Base-by-base conservation (phyloP, 2,797 vertebrate genomes). In the Toxotes lorentzi region DNA sequence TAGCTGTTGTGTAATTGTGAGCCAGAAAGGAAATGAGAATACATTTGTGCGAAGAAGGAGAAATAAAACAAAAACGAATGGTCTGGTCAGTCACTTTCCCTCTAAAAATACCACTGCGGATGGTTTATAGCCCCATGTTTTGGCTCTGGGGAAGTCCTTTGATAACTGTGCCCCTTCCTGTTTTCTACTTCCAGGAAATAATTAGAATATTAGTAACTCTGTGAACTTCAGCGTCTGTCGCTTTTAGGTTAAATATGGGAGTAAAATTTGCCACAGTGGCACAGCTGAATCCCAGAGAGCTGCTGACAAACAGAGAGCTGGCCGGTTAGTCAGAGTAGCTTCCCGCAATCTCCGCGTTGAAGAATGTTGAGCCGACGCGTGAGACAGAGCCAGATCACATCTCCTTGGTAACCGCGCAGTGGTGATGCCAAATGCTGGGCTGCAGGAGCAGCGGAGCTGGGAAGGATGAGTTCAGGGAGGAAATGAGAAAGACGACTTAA, bases 111-210 rank as follows among this genome's bases (percentile, higher is more conserved):
- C 63, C 27, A 24, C 58, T 16, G 45, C 54, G 76, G 81, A 80
- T 61, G 69, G 69, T 74, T 82, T 76, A 70, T n/a, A 43, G 19
- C 45, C 32, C 19, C 0, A 2, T 2, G 17, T 72, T 16, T 78
- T 72, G 70, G 40, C 62, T 78, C 35, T 19, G 14, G 73, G 84
- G 86, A 92, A 87, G 80, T 78, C 80, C 50, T 87, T 81, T 86
- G 71, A 87, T 89, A 43, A 58, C 54, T 54, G 19, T 80, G 45
- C 76, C 79, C 75, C 79, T 93, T 92, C 92, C 86, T 90, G 88
- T 91, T 94, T 87, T 84, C 76, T 72, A 79, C 82, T 78, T 87
- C 68, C 7, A 68, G 80, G 85, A 86, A 89, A 67, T 77, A 38
- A 84, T 92, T 89, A 71, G 76, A 89, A 89, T 90, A 83, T 81